phyloP scores from a whole-genome alignment of 2,888 invertebrate genomes.

The Empis stercorea region DNA sequence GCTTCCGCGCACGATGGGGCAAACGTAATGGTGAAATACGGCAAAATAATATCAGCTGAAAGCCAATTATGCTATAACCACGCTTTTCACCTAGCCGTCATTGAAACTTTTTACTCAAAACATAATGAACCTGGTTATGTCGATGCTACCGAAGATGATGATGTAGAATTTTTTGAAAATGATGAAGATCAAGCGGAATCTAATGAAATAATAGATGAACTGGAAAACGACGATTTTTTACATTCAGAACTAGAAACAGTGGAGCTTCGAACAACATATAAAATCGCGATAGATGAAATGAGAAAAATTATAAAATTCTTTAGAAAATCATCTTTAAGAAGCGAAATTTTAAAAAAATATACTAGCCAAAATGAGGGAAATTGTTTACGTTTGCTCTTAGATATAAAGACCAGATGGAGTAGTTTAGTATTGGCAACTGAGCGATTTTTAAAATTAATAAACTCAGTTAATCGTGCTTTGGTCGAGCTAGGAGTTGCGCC shows the following conservation, averaged over 20 bases:
- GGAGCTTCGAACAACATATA: not conserved
- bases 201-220: conserved; percentile 1
- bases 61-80: conserved; percentile 1
- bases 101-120: not conserved
- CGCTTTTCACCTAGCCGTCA: not conserved
- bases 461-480: not conserved
- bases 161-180: not conserved
- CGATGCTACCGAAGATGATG: not conserved
- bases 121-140: not conserved
- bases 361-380: not conserved
- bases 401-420: not conserved
- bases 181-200: not conserved
- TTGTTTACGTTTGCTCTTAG: not conserved
- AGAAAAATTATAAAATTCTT: conserved; percentile 1
- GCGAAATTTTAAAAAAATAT: not conserved
- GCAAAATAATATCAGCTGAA: not conserved
- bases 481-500: not conserved
- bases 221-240: not conserved
- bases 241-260: not conserved
- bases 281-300: too few species aligned
- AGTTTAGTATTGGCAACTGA: not conserved
- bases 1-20: not conserved
- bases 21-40: conserved; percentile 1
- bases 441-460: not conserved
- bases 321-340: conserved; percentile 1